A percentile compares a stretch with the other conserved stretches of the same genome.
These are phyloP conservation scores for Mongoloraphidia duomilia DNA, from an alignment of 2,888 invertebrate genomes.

Conservation along the genomic window DNA sequence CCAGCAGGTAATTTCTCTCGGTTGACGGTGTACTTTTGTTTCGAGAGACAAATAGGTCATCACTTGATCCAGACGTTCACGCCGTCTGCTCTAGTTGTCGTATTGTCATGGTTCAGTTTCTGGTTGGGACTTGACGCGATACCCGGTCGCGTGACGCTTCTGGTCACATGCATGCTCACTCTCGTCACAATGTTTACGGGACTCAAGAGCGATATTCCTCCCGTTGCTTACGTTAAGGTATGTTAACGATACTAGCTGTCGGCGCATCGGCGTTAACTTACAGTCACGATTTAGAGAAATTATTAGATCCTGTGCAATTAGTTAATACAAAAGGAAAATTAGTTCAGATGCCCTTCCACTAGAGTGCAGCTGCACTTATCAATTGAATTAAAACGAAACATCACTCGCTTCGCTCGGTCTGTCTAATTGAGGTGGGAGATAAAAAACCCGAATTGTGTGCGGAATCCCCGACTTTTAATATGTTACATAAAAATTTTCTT, in stretches of 20 bases:
- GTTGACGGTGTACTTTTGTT: constrained; percentile 61
- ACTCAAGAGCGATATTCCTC: constrained; percentile 65
- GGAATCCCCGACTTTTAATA: no score
- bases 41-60: constrained; percentile 72
- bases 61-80: constrained; percentile 76
- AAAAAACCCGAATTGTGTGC: no score
- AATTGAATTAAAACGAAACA: no score
- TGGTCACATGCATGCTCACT: constrained; percentile 74
- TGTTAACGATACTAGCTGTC: not conserved
- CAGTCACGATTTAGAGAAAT: not conserved
- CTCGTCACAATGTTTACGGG: constrained; percentile 79
- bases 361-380: no score
- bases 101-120: constrained; percentile 78
- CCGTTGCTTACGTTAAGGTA: constrained; percentile 78
- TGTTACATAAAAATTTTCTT: no score
- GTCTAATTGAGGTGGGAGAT: no score
- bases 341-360: no score
- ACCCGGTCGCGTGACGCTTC: constrained; percentile 64
- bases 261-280: not conserved
- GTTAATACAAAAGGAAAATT: no score
- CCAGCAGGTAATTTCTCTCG: constrained; percentile 59
- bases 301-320: not conserved
- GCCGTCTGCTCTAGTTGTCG: constrained; percentile 67
- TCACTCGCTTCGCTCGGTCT: no score
- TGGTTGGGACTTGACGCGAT: constrained; percentile 76